phyloP scores from a whole-genome alignment of 2,797 vertebrate genomes.

The Sparidentex hasta region DNA sequence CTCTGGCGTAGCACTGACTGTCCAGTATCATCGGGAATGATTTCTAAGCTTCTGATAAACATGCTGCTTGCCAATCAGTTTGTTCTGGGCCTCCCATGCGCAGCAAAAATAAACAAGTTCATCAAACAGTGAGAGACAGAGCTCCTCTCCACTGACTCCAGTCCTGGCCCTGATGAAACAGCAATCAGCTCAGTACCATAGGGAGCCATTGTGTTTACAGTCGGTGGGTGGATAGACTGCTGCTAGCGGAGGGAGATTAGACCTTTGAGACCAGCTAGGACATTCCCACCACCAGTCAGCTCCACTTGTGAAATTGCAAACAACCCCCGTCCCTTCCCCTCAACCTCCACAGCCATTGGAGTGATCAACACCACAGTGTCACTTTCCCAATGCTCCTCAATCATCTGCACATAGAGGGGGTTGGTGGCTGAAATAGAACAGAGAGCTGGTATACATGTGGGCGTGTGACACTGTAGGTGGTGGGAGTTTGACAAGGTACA shows the following conservation, averaged over 20 bases:
- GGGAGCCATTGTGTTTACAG: constrained; percentile 77
- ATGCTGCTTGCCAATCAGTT: constrained; percentile 67
- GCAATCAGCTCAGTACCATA: constrained; percentile 69
- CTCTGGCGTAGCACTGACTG: constrained; percentile 51
- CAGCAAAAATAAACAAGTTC: constrained; percentile 76
- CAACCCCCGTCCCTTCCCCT: constrained; percentile 49
- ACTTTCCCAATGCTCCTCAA: constrained; percentile 58
- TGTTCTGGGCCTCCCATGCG: constrained; percentile 58
- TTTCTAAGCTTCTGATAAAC: constrained; percentile 70
- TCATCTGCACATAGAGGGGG: constrained; percentile 21
- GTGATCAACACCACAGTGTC: constrained; percentile 70
- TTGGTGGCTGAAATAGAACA: constrained; percentile 6
- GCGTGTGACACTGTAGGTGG: constrained; percentile 27
- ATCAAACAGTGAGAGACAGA: constrained; percentile 72
- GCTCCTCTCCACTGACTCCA: constrained; percentile 60
- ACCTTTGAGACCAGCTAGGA: constrained; percentile 71
- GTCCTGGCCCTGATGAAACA: constrained; percentile 65
- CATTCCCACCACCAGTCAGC: constrained; percentile 58
- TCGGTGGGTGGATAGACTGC: constrained; percentile 65
- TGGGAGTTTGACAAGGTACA: constrained; percentile 45
- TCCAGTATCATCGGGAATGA: constrained; percentile 54
- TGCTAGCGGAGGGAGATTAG: constrained; percentile 62
- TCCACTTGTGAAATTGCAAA: constrained; percentile 73
- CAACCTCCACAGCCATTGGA: constrained; percentile 8
- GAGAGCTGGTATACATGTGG: constrained; percentile 17